Base-by-base conservation (phyloP, 2,888 invertebrate genomes). In the Spodoptera picta region DNA sequence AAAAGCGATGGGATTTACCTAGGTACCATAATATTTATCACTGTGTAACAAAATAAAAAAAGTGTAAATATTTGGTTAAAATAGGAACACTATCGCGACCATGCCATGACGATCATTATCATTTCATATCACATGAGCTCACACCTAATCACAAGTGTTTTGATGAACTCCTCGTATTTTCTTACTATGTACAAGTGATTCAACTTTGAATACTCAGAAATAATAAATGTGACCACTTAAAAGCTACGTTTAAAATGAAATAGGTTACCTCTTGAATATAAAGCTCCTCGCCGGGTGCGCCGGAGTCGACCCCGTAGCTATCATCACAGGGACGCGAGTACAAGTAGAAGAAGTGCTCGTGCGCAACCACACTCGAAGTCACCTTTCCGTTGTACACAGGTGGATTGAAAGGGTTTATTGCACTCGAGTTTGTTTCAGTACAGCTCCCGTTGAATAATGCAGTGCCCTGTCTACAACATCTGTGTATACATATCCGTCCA, bases 211-310 rank as follows among this genome's bases (percentile, higher is more conserved):
- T 36, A 36, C 36, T 31, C 10, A 42, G 5, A 11, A 12, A 14
- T 2, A 14, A 36, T 36, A 36, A 4, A 31, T 3, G 36, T 36
- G 7, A 36, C 36, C 36, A 7, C 2, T 36, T 36, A 36, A 36
- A 36, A 36, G 36, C 7, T 19, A 23, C 12, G 36, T n/a, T 7
- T 4, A n/a, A 41, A 4, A n/a, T 4, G 6, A 45, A 44, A 4
- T 48, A 12, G 0, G 49, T 27, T 46, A 93, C 94, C 89, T 92
- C 85, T 85, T 94, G 94, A 41, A 94, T 79, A 61, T 87, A 92
- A 49, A 92, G 77, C 42, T 90, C 84, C 50, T 90, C 89, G 4
- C 62, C 48, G 0, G 65, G 56, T 6, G 56, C 58, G 1, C 56
- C 77, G 0, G 90, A 78, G 60, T 90, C 90, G 1, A 91, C 88